Conservation (phyloP, 2,888 invertebrate genomes). For the Odontocerum albicorne region DNA sequence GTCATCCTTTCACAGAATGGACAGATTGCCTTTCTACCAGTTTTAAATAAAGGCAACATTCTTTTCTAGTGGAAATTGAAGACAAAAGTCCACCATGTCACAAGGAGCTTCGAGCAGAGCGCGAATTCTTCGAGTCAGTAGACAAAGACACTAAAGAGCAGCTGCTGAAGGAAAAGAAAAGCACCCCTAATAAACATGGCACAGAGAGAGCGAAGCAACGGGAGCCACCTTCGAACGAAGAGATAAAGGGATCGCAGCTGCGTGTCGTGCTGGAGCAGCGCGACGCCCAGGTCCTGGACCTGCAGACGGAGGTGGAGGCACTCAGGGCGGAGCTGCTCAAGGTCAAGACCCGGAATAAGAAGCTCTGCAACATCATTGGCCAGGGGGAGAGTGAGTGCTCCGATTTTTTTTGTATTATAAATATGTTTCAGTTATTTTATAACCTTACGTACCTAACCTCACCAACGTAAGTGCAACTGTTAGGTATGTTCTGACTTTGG, state of each 20-base stretch:
- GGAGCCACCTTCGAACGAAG: slow-evolving; percentile 59
- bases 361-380: slow-evolving; percentile 68
- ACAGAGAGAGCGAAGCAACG: slow-evolving; percentile 54
- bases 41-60: no score
- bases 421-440: not conserved
- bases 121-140: not conserved
- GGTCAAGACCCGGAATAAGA: slow-evolving; percentile 71
- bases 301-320: slow-evolving; percentile 53
- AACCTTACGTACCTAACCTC: not conserved
- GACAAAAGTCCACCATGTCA: no score
- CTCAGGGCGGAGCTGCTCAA: slow-evolving; percentile 65
- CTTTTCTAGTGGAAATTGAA: no score
- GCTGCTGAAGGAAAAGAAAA: slow-evolving; percentile 2
- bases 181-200: slow-evolving; percentile 44
- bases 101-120: not conserved
- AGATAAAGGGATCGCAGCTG: slow-evolving; percentile 58
- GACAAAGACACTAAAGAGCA: slow-evolving; percentile 10
- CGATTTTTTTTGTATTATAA: not conserved
- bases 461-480: not conserved
- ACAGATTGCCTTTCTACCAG: no score
- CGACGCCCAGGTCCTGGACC: slow-evolving; percentile 57
- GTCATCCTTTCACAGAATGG: no score
- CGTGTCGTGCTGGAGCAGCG: slow-evolving; percentile 63
- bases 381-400: slow-evolving; percentile 70
- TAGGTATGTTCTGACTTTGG: no score